A percentile compares a stretch with the other conserved stretches of the same genome.
Evolutionary conservation across 2,797 vertebrate species (phyloP).

Genomic region (Spea hammondii): DNA sequence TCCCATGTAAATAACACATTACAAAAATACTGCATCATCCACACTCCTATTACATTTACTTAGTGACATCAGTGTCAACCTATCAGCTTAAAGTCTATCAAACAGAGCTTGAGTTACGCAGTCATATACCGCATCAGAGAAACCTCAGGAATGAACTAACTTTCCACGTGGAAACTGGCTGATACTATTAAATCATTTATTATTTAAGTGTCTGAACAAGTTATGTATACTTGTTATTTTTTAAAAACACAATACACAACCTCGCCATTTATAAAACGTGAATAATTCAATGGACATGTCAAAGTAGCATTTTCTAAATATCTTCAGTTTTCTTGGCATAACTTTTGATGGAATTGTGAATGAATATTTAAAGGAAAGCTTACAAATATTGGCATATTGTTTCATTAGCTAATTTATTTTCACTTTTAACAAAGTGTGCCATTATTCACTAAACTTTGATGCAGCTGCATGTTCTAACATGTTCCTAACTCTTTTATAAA

Average conservation of each 20-base stretch:
- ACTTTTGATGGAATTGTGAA: not conserved
- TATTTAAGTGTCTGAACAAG: too few relatives aligned
- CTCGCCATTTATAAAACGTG: not conserved
- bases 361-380: not conserved
- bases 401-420: constrained; percentile 1
- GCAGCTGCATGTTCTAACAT: constrained; percentile 33
- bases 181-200: too few relatives aligned
- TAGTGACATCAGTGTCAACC: too few relatives aligned
- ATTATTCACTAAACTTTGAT: constrained; percentile 16
- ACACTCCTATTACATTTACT: too few relatives aligned
- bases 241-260: too few relatives aligned
- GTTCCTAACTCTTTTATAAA: constrained; percentile 25
- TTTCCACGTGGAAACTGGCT: too few relatives aligned
- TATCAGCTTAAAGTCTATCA: too few relatives aligned
- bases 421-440: constrained; percentile 9
- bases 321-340: not conserved
- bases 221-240: too few relatives aligned
- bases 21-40: too few relatives aligned
- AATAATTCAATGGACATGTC: not conserved
- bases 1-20: too few relatives aligned
- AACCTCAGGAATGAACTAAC: too few relatives aligned
- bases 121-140: constrained; percentile 29
- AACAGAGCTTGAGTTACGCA: too few relatives aligned
- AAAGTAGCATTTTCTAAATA: not conserved
- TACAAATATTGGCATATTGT: not conserved